Evolutionary conservation across 2,113 vertebrate species (phyloP).

Genomic region (Xyliphius kryptos): DNA sequence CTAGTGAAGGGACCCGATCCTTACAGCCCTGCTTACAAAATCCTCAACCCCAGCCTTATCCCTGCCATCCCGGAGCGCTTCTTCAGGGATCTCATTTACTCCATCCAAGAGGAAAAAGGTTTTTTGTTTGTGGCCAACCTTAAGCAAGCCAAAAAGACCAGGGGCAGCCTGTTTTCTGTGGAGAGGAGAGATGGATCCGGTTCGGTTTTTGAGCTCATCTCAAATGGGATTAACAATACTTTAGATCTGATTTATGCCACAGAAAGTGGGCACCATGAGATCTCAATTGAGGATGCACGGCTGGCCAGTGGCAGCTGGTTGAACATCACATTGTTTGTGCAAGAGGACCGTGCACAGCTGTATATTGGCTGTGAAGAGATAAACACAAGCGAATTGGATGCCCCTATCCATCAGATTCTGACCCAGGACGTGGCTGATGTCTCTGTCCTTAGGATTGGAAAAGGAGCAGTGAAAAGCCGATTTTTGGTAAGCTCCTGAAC

Average conservation of each 20-base stretch:
- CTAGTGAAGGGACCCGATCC: slow-evolving; percentile 83
- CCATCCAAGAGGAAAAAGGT: slow-evolving; percentile 82
- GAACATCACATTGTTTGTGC: slow-evolving; percentile 91
- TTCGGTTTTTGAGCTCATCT: slow-evolving; percentile 84
- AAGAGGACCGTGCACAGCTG: slow-evolving; percentile 87
- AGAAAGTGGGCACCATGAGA: slow-evolving; percentile 71
- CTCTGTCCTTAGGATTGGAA: slow-evolving; percentile 79
- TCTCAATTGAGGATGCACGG: slow-evolving; percentile 82
- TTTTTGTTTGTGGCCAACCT: slow-evolving; percentile 88
- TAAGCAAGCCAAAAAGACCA: slow-evolving; percentile 80
- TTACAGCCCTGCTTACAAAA: slow-evolving; percentile 87
- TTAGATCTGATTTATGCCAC: slow-evolving; percentile 82
- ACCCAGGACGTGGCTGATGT: slow-evolving; percentile 72
- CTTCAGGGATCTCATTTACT: slow-evolving; percentile 91
- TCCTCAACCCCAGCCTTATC: slow-evolving; percentile 84
- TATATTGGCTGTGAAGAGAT: slow-evolving; percentile 91
- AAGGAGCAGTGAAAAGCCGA: slow-evolving; percentile 79
- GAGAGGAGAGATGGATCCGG: slow-evolving; percentile 81
- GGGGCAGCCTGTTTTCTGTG: slow-evolving; percentile 78
- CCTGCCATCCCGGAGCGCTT: slow-evolving; percentile 77
- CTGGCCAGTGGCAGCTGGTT: slow-evolving; percentile 87
- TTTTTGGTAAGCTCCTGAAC: slow-evolving; percentile 94
- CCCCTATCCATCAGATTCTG: slow-evolving; percentile 82
- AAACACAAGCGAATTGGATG: slow-evolving; percentile 79
- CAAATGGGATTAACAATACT: slow-evolving; percentile 85